Conservation (phyloP, 1,140 invertebrate genomes). For the Pseudomyrmex flavicornis region DNA sequence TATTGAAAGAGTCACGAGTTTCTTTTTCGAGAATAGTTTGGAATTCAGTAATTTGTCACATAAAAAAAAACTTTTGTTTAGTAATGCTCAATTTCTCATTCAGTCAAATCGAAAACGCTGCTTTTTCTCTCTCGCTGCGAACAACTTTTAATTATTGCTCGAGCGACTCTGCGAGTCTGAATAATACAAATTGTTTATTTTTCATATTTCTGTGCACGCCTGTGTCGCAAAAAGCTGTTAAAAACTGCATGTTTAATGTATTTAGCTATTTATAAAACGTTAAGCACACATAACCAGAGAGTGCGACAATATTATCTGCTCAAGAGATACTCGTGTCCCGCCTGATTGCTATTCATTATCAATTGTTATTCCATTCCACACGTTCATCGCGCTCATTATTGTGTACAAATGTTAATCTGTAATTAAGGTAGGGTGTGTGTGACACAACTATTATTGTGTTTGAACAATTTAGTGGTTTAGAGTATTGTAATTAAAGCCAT, state of each 20-base stretch:
- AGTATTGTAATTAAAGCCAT: constrained; percentile 40
- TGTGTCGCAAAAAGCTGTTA: constrained; percentile 10
- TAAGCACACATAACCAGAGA: not conserved
- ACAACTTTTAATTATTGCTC: constrained; percentile 38
- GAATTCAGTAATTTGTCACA: no score
- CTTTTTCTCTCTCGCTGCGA: not conserved
- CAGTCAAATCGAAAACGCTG: no score
- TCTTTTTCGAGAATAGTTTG: not conserved
- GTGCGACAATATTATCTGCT: constrained; percentile 44
- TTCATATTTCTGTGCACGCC: not conserved
- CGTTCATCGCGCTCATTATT: constrained; percentile 29
- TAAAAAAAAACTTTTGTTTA: no score
- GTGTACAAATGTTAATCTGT: constrained; percentile 53
- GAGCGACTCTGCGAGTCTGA: not conserved
- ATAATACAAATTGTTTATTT: constrained; percentile 19
- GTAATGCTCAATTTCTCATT: no score
- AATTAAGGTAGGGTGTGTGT: constrained; percentile 14
- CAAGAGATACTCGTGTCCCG: not conserved
- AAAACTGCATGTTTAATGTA: constrained; percentile 13
- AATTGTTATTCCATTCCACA: constrained; percentile 34
- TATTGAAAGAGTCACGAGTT: not conserved
- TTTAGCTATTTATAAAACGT: constrained; percentile 31
- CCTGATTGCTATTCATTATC: constrained; percentile 51
- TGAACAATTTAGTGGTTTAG: constrained; percentile 50
- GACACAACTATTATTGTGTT: constrained; percentile 46